A percentile compares a stretch with the other conserved stretches of the same genome.
These are phyloP conservation scores for Ctenoplectra terminalis DNA, from an alignment of 1,140 invertebrate species.

Conservation along the genomic window DNA sequence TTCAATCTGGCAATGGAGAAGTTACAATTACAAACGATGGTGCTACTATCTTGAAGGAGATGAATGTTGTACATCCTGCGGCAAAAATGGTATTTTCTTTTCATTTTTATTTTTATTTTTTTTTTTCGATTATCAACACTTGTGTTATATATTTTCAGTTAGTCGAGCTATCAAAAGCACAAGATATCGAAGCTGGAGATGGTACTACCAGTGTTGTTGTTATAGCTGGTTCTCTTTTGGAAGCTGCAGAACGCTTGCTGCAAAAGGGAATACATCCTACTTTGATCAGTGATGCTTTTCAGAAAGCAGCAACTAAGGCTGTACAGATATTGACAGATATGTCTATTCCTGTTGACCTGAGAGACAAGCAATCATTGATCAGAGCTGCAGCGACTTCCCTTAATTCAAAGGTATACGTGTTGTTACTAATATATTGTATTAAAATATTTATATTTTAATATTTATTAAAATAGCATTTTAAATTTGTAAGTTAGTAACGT, in stretches of 20 bases:
- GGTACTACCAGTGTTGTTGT: slow-evolving; percentile 99
- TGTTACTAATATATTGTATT: neutral
- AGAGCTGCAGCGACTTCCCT: slow-evolving; percentile 98
- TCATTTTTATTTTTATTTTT: neutral
- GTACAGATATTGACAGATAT: slow-evolving; percentile 94
- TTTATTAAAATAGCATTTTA: neutral
- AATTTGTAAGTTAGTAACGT: slow-evolving; percentile 14
- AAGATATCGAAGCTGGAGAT: slow-evolving; percentile 99
- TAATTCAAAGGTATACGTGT: slow-evolving; percentile 93
- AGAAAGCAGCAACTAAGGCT: slow-evolving; percentile 93
- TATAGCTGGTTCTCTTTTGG: slow-evolving; percentile 96
- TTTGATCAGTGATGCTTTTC: slow-evolving; percentile 98
- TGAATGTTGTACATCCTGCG: slow-evolving; percentile 99
- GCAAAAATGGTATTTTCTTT: slow-evolving; percentile 96
- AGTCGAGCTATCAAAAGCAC: slow-evolving; percentile 98
- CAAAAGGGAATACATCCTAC: slow-evolving; percentile 98
- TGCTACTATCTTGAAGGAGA: slow-evolving; percentile 99
- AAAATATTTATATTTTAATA: slow-evolving; percentile 4
- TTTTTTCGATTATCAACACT: too few species aligned
- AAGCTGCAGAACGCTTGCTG: slow-evolving; percentile 96
- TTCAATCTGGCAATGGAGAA: slow-evolving; percentile 98
- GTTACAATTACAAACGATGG: slow-evolving; percentile 99
- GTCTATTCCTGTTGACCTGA: slow-evolving; percentile 93
- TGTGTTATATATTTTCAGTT: slow-evolving; percentile 85
- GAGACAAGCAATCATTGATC: slow-evolving; percentile 93